Base-by-base conservation (phyloP, 2,797 vertebrate species). In the Ctenopoma multispine region DNA sequence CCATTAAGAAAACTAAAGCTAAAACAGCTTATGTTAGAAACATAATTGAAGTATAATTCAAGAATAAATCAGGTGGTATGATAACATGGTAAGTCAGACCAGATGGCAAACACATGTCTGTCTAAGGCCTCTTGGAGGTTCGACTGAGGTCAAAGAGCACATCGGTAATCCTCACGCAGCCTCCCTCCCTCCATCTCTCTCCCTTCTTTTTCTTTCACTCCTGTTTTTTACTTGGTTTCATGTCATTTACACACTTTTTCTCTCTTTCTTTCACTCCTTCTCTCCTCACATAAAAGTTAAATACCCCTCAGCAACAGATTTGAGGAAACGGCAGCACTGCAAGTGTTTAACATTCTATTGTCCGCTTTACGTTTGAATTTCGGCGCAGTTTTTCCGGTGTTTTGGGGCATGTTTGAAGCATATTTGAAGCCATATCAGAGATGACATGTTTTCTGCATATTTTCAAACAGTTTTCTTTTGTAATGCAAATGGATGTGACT, bases 361-460 rank as follows among this genome's bases (percentile, higher is more conserved):
- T 84, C 78, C 59, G 72, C 71, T 86, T 81, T 75, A 72, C 69
- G 48, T 77, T 77, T 72, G 53, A 60, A 62, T 77, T 72, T 77
- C 34, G 15, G 34, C 14, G 64, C 44, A 9, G 34, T 55, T 64
- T 67, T 63, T 21, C 10, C 58, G 14, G n/a, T 65, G 61, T 85
- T 88, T 87, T 85, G 38, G 72, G 85, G 72, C 80, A 77, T 61
- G 79, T 88, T 89, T 90, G 85, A 89, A 85, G 89, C 81, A 77
- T 79, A 83, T 76, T 89, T 91, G 80, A 91, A 86, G 90, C 69
- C 74, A 34, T 88, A 93, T 90, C 83, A 88, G 86, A 85, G 85
- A 73, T 92, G 90, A 90, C 89, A 90, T 91, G 90, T 91, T 90
- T 85, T 89, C 72, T 80, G 84, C 84, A 88, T 89, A 87, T 86